phyloP scores from a whole-genome alignment of 2,113 vertebrate genomes.

The Melanostigma gelatinosum region DNA sequence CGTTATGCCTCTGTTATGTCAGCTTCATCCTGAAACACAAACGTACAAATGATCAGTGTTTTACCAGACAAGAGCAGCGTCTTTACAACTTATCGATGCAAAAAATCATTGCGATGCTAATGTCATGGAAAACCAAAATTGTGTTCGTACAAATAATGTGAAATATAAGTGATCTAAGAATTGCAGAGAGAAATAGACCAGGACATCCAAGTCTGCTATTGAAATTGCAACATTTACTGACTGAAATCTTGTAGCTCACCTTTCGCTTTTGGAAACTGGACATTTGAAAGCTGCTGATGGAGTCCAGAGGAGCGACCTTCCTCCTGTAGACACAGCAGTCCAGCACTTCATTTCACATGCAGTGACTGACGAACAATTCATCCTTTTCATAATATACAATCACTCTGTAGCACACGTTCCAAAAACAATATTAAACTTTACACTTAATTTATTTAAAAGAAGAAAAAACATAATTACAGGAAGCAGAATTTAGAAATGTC shows the following conservation, averaged over 20 bases:
- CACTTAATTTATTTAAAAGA: not conserved
- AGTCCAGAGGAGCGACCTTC: slow-evolving; percentile 78
- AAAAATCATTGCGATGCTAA: not conserved
- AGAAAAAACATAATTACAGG: not conserved
- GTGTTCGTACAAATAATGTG: not conserved
- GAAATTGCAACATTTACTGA: not conserved
- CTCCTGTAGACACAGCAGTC: slow-evolving; percentile 60
- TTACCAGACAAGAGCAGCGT: not conserved
- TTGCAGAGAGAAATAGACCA: not conserved
- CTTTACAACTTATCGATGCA: not conserved
- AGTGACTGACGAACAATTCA: not conserved
- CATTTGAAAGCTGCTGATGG: slow-evolving; percentile 75
- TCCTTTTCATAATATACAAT: not conserved
- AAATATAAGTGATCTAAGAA: not conserved
- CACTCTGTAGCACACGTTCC: not conserved
- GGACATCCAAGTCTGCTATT: not conserved
- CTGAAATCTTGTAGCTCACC: slow-evolving; percentile 52
- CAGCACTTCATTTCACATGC: not conserved
- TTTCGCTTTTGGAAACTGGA: slow-evolving; percentile 64
- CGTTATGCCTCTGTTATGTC: slow-evolving; percentile 38
- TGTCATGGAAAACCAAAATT: not conserved
- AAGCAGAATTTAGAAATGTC: not conserved
- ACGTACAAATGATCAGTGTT: not conserved
- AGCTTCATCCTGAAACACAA: slow-evolving; percentile 72
- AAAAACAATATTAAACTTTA: not conserved